A percentile compares a stretch with the other conserved stretches of the same genome.
These are phyloP conservation scores for Crocallis elinguaria DNA, from an alignment of 2,888 invertebrate species.

Conservation along the genomic window DNA sequence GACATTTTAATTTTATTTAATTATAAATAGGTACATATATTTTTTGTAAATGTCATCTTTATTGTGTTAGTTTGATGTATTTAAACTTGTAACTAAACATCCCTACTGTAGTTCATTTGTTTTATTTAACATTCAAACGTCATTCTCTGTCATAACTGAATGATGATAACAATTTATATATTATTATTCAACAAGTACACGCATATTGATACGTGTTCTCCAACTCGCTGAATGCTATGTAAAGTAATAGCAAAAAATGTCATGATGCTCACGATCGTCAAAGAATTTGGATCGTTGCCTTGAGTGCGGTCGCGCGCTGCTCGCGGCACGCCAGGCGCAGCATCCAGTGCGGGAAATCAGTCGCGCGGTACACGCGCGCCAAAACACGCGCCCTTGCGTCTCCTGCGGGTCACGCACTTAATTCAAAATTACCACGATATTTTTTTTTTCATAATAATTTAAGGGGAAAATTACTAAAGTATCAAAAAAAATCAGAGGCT, in stretches of 20 bases:
- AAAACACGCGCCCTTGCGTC: conserved; percentile 49
- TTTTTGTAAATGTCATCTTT: too few relatives aligned
- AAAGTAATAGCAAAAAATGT: conserved; percentile 21
- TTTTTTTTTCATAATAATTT: too few relatives aligned
- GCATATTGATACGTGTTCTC: too few relatives aligned
- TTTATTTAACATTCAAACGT: too few relatives aligned
- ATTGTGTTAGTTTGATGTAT: too few relatives aligned
- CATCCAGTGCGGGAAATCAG: conserved; percentile 44
- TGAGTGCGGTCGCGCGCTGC: conserved; percentile 32
- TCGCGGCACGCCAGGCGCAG: conserved; percentile 42
- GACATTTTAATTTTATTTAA: too few relatives aligned
- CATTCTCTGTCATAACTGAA: too few relatives aligned
- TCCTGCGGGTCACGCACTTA: neutral
- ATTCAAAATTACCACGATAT: neutral
- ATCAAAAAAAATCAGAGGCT: neutral
- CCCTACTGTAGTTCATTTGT: too few relatives aligned
- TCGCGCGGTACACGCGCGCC: conserved; percentile 59
- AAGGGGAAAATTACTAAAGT: neutral
- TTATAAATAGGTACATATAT: too few relatives aligned
- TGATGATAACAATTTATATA: too few relatives aligned
- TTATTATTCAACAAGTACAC: too few relatives aligned
- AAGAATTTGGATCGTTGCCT: conserved; percentile 32
- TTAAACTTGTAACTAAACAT: too few relatives aligned
- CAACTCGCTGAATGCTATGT: conserved; percentile 9
- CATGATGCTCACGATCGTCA: conserved; percentile 12